Conservation (phyloP, 2,888 invertebrate genomes). For the Anagyrus pseudococci region DNA sequence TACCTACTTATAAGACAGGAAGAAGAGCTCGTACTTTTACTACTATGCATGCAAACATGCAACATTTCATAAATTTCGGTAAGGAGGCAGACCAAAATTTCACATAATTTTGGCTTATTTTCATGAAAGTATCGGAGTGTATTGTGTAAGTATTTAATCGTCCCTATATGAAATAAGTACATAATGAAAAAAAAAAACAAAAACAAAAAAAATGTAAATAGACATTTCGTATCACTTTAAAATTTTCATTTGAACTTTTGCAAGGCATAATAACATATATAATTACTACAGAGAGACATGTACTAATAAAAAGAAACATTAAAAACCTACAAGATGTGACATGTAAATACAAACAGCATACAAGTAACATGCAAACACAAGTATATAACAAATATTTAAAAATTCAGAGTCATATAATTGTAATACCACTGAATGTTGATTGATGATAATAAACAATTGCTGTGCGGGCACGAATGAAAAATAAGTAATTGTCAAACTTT, state of each 20-base stretch:
- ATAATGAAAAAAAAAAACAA: slow-evolving; percentile 20
- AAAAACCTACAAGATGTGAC: neutral
- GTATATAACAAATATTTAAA: slow-evolving; percentile 16
- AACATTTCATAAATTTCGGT: slow-evolving; percentile 11
- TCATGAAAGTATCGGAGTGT: slow-evolving; percentile 52
- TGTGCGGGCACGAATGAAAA: too few relatives aligned
- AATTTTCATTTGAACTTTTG: neutral
- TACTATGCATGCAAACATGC: slow-evolving; percentile 34
- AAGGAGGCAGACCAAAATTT: slow-evolving; percentile 27
- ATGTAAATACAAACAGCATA: neutral
- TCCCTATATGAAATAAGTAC: neutral
- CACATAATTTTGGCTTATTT: slow-evolving; percentile 55
- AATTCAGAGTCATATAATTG: neutral
- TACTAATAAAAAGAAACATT: neutral
- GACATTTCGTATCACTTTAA: slow-evolving; percentile 20
- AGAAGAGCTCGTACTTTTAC: slow-evolving; percentile 12
- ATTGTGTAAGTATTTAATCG: slow-evolving; percentile 14
- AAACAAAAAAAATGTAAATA: slow-evolving; percentile 29
- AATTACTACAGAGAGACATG: neutral
- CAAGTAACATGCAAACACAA: slow-evolving; percentile 1
- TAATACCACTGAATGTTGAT: too few relatives aligned
- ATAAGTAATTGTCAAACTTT: too few relatives aligned
- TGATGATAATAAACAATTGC: too few relatives aligned
- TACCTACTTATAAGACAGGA: slow-evolving; percentile 22
- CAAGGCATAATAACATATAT: neutral